Conservation (phyloP, 35 echinoderm and acorn worm genomes). For the Antedon bifida region DNA sequence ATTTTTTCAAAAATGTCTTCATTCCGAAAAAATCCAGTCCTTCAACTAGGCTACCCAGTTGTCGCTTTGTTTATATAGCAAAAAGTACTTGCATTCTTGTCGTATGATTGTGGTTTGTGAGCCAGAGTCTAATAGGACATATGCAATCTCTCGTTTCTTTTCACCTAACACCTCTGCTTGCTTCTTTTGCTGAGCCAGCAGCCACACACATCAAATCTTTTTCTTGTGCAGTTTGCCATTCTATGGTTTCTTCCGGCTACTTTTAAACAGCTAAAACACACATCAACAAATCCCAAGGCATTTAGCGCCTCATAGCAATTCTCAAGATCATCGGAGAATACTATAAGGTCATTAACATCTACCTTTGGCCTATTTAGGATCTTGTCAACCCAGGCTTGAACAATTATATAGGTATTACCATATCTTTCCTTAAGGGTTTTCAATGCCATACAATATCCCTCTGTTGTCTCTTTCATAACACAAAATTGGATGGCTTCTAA, state of each 20-base stretch:
- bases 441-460: neutral
- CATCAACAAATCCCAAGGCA: conserved; percentile 14
- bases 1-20: too few species aligned
- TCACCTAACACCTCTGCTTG: conserved; percentile 7
- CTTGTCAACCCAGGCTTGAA: too few species aligned
- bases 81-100: too few species aligned
- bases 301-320: neutral
- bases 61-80: too few species aligned
- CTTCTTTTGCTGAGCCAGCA: neutral
- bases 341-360: neutral
- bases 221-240: conserved; percentile 11
- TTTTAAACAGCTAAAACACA: conserved; percentile 26
- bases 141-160: neutral
- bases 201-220: neutral
- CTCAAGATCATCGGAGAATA: conserved; percentile 5
- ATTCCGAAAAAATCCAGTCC: too few species aligned
- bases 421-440: too few species aligned
- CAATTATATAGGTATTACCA: too few species aligned
- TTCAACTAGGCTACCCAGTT: too few species aligned
- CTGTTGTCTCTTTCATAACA: neutral
- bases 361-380: too few species aligned
- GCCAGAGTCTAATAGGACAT: conserved; percentile 6
- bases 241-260: conserved; percentile 25
- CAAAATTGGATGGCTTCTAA: neutral
- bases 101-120: too few species aligned